Percentiles rank a stretch among this genome's conserved stretches.
Evolutionary conservation across 2,113 vertebrate species (phyloP).

Genomic region (Craseonycteris thonglongyai): DNA sequence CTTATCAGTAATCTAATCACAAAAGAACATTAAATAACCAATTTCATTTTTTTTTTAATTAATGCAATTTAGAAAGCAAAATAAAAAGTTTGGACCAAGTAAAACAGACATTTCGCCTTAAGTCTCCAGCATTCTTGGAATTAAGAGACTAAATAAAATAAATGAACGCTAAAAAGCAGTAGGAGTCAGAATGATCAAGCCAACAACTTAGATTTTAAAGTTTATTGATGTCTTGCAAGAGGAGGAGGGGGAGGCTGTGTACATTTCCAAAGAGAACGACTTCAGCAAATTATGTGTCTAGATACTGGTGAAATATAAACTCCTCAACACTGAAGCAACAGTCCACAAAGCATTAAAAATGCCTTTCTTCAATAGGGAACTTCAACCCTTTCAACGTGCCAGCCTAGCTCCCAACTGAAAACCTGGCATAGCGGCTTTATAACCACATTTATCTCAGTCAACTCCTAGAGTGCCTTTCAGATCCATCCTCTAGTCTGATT

Average conservation of each 20-base stretch:
- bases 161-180: not conserved
- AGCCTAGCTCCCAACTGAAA: not conserved
- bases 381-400: not conserved
- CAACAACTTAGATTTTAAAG: not conserved
- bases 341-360: not conserved
- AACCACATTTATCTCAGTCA: not conserved
- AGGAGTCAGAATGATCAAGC: not conserved
- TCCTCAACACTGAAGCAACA: not conserved
- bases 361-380: constrained; percentile 26
- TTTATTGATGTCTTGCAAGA: not conserved
- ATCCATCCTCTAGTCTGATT: constrained; percentile 4
- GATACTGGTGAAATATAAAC: constrained; percentile 9
- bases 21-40: not conserved
- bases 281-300: not conserved
- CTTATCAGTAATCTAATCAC: not conserved
- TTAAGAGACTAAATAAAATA: not conserved
- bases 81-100: not conserved
- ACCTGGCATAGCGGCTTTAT: not conserved
- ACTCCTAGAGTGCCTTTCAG: constrained; percentile 53
- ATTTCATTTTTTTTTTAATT: not conserved
- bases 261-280: not conserved
- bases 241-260: fast-evolving
- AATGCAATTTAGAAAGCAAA: not conserved
- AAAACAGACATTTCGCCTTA: not conserved
- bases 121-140: not conserved